Percentiles rank a stretch among this genome's conserved stretches.
These are phyloP conservation scores for Stenotaenia linearis DNA, from an alignment of 2,888 invertebrate species.

Conservation along the genomic window DNA sequence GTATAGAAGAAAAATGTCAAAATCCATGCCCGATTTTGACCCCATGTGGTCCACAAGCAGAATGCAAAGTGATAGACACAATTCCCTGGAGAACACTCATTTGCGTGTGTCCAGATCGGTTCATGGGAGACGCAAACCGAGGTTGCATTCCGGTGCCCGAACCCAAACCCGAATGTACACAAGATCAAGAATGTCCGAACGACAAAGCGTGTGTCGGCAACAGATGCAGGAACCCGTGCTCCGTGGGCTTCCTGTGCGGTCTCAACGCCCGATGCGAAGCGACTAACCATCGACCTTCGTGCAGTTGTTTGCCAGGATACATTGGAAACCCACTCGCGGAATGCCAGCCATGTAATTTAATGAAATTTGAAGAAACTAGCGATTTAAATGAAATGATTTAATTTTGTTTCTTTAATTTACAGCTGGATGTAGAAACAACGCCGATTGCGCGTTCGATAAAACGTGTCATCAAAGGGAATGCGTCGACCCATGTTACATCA, in stretches of 20 bases:
- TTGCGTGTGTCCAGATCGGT: constrained; percentile 54
- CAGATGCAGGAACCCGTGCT: constrained; percentile 76
- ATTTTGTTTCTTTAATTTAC: constrained; percentile 27
- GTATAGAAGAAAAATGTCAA: constrained; percentile 73
- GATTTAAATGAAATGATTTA: too few relatives aligned
- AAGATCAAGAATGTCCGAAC: constrained; percentile 72
- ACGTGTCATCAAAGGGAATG: constrained; percentile 56
- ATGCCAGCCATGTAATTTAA: constrained; percentile 39
- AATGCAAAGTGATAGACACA: constrained; percentile 74
- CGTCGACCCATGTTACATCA: constrained; percentile 67
- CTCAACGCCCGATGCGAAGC: constrained; percentile 36
- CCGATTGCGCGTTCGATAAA: constrained; percentile 40
- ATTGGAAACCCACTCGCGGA: constrained; percentile 72
- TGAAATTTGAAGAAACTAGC: too few relatives aligned
- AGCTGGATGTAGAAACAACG: constrained; percentile 46
- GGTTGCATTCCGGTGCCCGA: constrained; percentile 35
- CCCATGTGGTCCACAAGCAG: constrained; percentile 37
- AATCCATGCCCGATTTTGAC: constrained; percentile 52
- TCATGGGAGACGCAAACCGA: constrained; percentile 36
- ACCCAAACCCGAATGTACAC: constrained; percentile 71
- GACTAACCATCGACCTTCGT: constrained; percentile 71
- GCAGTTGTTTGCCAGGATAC: constrained; percentile 87
- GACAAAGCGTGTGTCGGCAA: constrained; percentile 71
- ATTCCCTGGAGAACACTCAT: constrained; percentile 81
- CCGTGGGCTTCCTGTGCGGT: constrained; percentile 34